Percentiles rank a stretch among this genome's conserved stretches.
These are phyloP conservation scores for Nemotelus pantherinus DNA, from an alignment of 2,888 invertebrate genomes.

Conservation along the genomic window DNA sequence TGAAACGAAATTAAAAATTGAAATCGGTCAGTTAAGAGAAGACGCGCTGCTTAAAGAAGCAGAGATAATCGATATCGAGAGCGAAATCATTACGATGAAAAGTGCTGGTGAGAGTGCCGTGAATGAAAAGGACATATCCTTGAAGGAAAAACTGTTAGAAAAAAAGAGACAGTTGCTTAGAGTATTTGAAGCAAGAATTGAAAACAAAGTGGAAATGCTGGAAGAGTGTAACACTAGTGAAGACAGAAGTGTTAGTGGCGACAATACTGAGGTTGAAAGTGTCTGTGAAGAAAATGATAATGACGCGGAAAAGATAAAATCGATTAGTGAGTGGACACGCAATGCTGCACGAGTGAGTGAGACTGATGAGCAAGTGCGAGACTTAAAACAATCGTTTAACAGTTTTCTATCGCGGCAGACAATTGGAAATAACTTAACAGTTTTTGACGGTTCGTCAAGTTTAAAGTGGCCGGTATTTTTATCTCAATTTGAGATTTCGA, in stretches of 20 bases:
- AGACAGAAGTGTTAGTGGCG: background rate
- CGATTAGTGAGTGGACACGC: no score
- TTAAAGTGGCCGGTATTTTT: slow-evolving; percentile 5
- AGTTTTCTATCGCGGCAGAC: background rate
- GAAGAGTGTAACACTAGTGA: no score
- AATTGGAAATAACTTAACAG: background rate
- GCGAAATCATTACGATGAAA: background rate
- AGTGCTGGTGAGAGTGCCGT: background rate
- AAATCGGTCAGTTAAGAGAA: background rate
- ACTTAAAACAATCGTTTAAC: background rate
- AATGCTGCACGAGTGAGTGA: no score
- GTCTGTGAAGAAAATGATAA: no score
- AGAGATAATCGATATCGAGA: background rate
- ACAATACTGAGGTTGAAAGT: no score
- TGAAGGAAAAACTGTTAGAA: background rate
- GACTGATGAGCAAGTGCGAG: no score
- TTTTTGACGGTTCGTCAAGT: slow-evolving; percentile 11
- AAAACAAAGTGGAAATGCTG: no score
- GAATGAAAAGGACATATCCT: background rate
- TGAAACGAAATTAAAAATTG: background rate
- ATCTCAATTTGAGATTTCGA: background rate
- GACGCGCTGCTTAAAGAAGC: background rate
- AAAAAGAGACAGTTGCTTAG: background rate
- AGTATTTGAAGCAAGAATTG: no score
- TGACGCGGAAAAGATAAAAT: no score